Percentiles rank a stretch among this genome's conserved stretches.
These are phyloP conservation scores for Argya squamiceps DNA, from an alignment of 2,797 vertebrate genomes.

Conservation along the genomic window DNA sequence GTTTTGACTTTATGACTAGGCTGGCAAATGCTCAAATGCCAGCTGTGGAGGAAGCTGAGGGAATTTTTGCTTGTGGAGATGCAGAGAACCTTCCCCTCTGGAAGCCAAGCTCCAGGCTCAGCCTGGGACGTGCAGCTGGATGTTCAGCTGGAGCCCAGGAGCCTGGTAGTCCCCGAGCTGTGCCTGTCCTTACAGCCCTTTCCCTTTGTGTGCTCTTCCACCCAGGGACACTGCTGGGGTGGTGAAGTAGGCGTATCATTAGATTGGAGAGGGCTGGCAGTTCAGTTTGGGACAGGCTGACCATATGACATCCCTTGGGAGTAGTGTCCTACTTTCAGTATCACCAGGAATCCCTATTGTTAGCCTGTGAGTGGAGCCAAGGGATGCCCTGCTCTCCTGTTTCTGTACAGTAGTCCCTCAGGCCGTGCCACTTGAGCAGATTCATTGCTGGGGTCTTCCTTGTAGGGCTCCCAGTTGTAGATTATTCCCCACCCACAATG, in stretches of 20 bases:
- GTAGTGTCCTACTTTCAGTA: conserved; percentile 64
- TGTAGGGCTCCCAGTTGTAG: conserved; percentile 42
- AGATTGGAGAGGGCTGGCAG: conserved; percentile 11
- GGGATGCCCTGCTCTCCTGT: conserved; percentile 41
- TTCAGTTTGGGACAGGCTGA: conserved; percentile 67
- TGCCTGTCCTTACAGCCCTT: background rate
- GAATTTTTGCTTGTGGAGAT: background rate
- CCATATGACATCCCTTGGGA: conserved; percentile 45
- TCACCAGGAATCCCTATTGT: conserved; percentile 68
- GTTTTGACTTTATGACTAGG: background rate
- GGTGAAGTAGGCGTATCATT: background rate
- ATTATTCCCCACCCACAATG: conserved; percentile 67
- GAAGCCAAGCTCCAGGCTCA: background rate
- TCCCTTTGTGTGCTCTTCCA: conserved; percentile 8
- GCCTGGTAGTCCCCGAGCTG: background rate
- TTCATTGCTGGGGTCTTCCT: conserved; percentile 62
- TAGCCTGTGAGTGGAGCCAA: conserved; percentile 54
- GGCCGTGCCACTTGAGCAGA: conserved; percentile 1
- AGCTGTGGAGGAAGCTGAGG: background rate
- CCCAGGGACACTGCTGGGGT: background rate
- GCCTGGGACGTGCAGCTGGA: background rate
- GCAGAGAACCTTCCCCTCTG: background rate
- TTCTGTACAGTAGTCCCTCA: conserved; percentile 33
- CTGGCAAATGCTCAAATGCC: background rate
- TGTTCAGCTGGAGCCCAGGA: background rate